Base-by-base conservation (phyloP, 2,113 vertebrate species). In the Penelope pileata region DNA sequence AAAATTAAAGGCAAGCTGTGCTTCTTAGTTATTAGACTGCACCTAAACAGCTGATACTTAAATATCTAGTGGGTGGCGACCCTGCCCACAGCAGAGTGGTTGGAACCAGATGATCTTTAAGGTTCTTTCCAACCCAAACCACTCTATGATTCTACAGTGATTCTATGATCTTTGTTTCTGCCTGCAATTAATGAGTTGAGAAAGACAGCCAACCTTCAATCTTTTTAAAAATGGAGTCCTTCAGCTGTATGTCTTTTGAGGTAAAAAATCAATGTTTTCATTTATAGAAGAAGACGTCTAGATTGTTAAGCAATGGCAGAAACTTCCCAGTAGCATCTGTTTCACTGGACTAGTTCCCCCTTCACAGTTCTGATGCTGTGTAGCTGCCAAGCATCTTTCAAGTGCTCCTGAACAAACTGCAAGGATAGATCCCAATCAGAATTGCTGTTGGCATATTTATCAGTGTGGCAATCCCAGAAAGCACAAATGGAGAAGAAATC, bases 401-500 rank as follows among this genome's bases (percentile, higher is more conserved):
- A 86, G 82, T 86, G 69, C 17, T 77, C 22, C 59, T 40, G 29
- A 54, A 56, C 29, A 84, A 91, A 84, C 36, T 50, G 38, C 64
- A 62, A 42, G 27, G 45, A 14, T 51, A 79, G 64, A 81, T 82
- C 60, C 38, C 22, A 38, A 67, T 47, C 51, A 70, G 56, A 78
- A 7, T 50, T 64, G 83, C 60, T 89, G 53, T 16, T 75, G 42
- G 12, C 80, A 12, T 70, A 38, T 90, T 78, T 90, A 66, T 93
- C 59, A 56, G 24, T 50, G 23, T 78, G 32, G 26, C 22, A 88
- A 75, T 87, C 56, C 60, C 80, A 68, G 72, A 95, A 88, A 60
- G 76, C 67, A 88, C 53, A 91, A 89, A 93, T 32, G 45, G 88
- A n/a, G 36, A 64, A 80, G 38, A 91, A 88, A 66, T 82, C 45